These are phyloP conservation scores for Odocoileus hemionus DNA, from an alignment of 2,113 vertebrate genomes.

Conservation along the genomic window DNA sequence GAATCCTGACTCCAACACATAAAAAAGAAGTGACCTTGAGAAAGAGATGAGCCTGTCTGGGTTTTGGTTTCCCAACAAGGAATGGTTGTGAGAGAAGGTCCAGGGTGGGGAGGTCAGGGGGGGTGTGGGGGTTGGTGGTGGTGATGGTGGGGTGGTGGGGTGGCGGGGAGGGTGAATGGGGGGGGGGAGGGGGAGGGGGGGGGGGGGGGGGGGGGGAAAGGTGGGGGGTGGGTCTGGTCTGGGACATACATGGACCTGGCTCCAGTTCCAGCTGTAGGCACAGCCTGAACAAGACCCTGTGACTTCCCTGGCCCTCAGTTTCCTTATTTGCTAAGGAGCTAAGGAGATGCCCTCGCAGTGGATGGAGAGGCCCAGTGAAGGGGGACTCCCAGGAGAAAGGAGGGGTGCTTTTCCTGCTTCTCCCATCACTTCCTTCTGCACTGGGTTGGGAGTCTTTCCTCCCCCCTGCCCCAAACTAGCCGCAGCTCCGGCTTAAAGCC, in stretches of 20 bases:
- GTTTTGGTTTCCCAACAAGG: background rate
- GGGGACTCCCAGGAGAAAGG: background rate
- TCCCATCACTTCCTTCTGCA: background rate
- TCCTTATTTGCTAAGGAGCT: background rate
- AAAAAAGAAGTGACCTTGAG: background rate
- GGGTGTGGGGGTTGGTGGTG: background rate
- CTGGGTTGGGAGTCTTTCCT: background rate
- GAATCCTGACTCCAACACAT: background rate
- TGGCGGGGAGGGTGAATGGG: background rate
- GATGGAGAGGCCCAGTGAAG: background rate
- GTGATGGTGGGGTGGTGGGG: background rate
- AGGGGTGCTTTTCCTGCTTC: background rate
- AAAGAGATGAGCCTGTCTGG: background rate
- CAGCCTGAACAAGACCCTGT: background rate
- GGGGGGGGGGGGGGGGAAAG: fast-evolving
- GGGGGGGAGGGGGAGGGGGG: background rate
- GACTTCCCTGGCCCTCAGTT: background rate
- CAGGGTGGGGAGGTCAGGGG: background rate
- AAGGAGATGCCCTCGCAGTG: fast-evolving
- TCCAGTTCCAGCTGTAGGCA: fast-evolving
- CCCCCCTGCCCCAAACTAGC: background rate
- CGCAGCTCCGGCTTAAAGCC: background rate
- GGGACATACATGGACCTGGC: background rate
- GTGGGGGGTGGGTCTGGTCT: background rate
- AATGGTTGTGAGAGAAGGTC: background rate